Evolutionary conservation across 2,888 invertebrate species (phyloP), one percentile per base, ranked within the genome.

Genomic region (Chrysopilus asiliformis): DNA sequence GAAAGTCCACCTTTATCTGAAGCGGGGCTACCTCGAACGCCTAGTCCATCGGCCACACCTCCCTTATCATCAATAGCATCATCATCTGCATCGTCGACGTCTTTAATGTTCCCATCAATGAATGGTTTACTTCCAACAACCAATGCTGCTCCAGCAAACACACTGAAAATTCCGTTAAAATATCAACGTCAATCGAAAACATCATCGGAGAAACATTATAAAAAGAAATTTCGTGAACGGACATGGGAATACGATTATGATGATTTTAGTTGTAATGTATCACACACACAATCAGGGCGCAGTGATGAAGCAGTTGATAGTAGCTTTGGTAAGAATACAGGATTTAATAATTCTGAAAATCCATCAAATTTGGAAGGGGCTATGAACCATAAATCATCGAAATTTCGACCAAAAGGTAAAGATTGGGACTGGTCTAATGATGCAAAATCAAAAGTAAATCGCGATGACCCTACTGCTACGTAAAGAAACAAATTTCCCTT

Each of bases 201-300:
- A 49, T 43, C 60, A 52, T 64, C 68, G 1, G 74, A 75, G 49
- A 71, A 72, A 47, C 82, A 82, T 64, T 85, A 83, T 62, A 85
- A 86, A 65, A 86, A 85, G 67, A 83, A 84, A 54, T 80, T 79
- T 65, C 83, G 83, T 64, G 79, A 81, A 74, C 53, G 80, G 71
- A 66, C 75, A 67, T 57, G 78, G 78, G 77, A 70, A 67, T 63
- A 56, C 39, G 58, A 59, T 41, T 58, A 57, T 37, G 58, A 53
- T 39, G 59, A 58, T 40, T 56, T 37, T 19, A 65, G 65, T 45
- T 43, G 33, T 40, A 41, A 34, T 14, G 31, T 34, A 7, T 28
- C 28, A 34, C 16, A 28, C 15, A 34, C 30, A 17, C 17, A 17
- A 12, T 14, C 24, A 22, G 34, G 33, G 16, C 8, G 27, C 25